Base-by-base conservation (phyloP, 2,888 invertebrate species). In the Rhagonycha fulva region DNA sequence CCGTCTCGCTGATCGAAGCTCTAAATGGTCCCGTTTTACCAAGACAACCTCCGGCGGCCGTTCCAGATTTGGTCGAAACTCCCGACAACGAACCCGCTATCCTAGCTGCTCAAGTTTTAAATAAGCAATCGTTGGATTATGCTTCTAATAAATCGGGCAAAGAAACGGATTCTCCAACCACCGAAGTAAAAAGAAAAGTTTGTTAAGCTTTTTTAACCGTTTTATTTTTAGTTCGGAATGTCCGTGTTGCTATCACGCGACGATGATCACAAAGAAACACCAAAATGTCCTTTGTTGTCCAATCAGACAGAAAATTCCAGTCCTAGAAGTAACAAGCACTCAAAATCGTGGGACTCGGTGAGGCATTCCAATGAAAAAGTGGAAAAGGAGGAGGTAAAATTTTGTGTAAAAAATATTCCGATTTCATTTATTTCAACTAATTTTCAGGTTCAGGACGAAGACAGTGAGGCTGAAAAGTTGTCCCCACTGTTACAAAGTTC, bases 1-100 rank as follows among this genome's bases (percentile, higher is more conserved):
- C 97, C 28, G 96, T 98, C 71, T 96, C 98, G 0, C 90, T 98
- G 71, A 95, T 98, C 81, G 98, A 98, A 89, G 98, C 98, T 4
- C 90, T 98, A 72, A 98, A 98, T 89, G 98, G 98, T 0, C 98
- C 97, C 9, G 94, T 92, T 83, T 89, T 90, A 47, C 90, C 91
- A 70, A 89, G 91, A 80, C 86, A 86, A 74, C 87, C 87, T 9
- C 87, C 88, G 10, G 84, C 88, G 3, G 88, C 88, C 5, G 85
- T 88, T 83, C 87, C 88, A 9, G 88, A 88, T 80, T 76, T 88
- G 32, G 89, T 90, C 1, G 90, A 90, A 77, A 90, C 90, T 11
- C 90, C 91, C 0, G 93, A 93, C 80, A 92, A 92, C 28, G 94
- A 93, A 83, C 91, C 92, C 73, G 89, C 90, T 7, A 88, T 89